A percentile compares a stretch with the other conserved stretches of the same genome.
phyloP scores from a whole-genome alignment of 2,797 vertebrate genomes.

The Mormyrus hasselquistii region DNA sequence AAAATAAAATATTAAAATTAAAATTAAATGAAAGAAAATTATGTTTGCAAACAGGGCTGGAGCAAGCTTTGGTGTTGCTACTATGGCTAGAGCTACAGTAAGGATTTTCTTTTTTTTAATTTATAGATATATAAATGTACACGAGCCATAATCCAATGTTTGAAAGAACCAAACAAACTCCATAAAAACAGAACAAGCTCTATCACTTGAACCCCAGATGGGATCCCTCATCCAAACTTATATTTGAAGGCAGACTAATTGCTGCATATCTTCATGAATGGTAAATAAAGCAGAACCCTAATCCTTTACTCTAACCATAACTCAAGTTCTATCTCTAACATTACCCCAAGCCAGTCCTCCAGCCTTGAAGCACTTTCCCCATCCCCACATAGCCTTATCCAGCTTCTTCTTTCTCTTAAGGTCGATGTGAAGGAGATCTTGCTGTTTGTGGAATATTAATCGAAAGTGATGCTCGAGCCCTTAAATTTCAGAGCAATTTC shows the following conservation, averaged over 20 bases:
- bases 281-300: neutral
- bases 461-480: constrained; percentile 37
- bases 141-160: neutral
- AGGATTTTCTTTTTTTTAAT: neutral
- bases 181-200: neutral
- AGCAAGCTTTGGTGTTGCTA: neutral
- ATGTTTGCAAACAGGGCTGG: neutral
- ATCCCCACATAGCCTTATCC: neutral
- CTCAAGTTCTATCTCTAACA: neutral
- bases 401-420: neutral
- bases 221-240: neutral
- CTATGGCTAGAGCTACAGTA: neutral
- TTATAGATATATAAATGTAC: neutral
- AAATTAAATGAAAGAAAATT: neutral
- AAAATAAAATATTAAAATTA: neutral
- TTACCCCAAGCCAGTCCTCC: neutral
- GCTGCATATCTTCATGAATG: neutral
- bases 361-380: neutral
- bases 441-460: constrained; percentile 39
- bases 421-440: neutral
- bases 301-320: neutral
- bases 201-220: neutral
- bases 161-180: neutral
- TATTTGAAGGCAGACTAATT: neutral
- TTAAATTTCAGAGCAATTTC: constrained; percentile 42